phyloP scores from a whole-genome alignment of 2,888 invertebrate genomes.

The Malachius bipustulatus region DNA sequence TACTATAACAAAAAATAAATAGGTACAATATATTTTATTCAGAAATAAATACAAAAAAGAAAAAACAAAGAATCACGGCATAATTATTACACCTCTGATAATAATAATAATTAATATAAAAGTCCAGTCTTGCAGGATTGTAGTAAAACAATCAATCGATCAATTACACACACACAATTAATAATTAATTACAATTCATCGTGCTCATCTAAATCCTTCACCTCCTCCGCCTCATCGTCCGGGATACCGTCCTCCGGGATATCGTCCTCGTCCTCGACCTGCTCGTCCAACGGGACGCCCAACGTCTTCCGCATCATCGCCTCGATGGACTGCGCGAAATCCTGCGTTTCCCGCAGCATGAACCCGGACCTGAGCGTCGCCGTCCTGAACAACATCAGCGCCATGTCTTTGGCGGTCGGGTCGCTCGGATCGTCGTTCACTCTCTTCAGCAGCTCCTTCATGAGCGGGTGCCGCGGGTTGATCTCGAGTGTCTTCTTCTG shows the following conservation, averaged over 20 bases:
- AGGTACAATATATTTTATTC: too few species aligned
- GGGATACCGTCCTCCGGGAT: conserved; percentile 36
- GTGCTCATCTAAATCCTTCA: conserved; percentile 36
- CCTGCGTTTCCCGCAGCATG: conserved; percentile 72
- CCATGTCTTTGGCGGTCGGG: conserved; percentile 68
- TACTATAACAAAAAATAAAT: too few species aligned
- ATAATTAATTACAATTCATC: conserved; percentile 53
- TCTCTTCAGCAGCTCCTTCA: conserved; percentile 78
- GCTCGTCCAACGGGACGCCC: conserved; percentile 66
- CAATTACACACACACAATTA: background rate
- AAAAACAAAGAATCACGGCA: too few species aligned
- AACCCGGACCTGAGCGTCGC: conserved; percentile 92
- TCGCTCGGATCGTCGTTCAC: conserved; percentile 70
- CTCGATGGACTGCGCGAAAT: conserved; percentile 87
- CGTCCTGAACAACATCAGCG: conserved; percentile 80
- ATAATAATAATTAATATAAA: too few species aligned
- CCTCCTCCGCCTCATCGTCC: conserved; percentile 36
- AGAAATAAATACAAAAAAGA: too few species aligned
- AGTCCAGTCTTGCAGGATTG: too few species aligned
- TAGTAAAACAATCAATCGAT: too few species aligned
- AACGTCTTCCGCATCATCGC: conserved; percentile 71
- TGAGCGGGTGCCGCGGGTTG: conserved; percentile 93
- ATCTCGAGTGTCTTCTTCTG: conserved; percentile 97
- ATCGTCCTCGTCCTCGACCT: conserved; percentile 39
- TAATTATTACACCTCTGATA: too few species aligned